A percentile compares a stretch with the other conserved stretches of the same genome.
Evolutionary conservation across 2,797 vertebrate genomes (phyloP).

Genomic region (Poeciliopsis paucimaculata): DNA sequence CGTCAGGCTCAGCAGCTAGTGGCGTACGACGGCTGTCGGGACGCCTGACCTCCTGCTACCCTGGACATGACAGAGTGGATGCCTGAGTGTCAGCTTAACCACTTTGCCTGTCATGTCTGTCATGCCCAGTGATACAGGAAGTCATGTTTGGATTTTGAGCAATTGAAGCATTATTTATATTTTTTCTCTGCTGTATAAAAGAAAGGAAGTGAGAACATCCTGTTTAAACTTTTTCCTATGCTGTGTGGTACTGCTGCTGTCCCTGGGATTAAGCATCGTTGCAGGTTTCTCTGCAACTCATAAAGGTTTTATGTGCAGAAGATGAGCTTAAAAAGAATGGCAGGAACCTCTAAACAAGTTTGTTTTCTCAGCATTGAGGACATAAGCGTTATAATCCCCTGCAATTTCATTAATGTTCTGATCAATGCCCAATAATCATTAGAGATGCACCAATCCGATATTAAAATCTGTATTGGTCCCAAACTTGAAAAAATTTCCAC

Average conservation of each 20-base stretch:
- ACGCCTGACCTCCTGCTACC: slow-evolving; percentile 66
- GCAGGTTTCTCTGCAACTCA: slow-evolving; percentile 23
- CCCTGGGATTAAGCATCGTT: slow-evolving; percentile 2
- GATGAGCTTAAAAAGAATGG: slow-evolving; percentile 35
- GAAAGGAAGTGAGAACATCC: slow-evolving; percentile 48
- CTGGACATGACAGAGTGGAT: slow-evolving; percentile 65
- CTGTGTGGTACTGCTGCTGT: slow-evolving; percentile 3
- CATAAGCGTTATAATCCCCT: background rate
- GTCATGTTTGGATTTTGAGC: slow-evolving; percentile 58
- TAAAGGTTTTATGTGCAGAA: slow-evolving; percentile 39
- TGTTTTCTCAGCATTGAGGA: slow-evolving; percentile 5
- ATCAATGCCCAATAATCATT: background rate
- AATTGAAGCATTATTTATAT: slow-evolving; percentile 49
- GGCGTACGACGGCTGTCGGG: slow-evolving; percentile 65
- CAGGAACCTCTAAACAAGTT: slow-evolving; percentile 15
- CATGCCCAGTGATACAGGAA: slow-evolving; percentile 67
- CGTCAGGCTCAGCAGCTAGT: slow-evolving; percentile 40
- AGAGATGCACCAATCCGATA: too few relatives aligned
- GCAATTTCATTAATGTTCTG: background rate
- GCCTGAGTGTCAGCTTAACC: slow-evolving; percentile 67
- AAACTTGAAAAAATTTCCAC: too few relatives aligned
- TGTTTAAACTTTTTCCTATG: slow-evolving; percentile 22
- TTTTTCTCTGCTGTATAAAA: slow-evolving; percentile 14
- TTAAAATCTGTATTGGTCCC: too few relatives aligned
- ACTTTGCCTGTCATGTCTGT: slow-evolving; percentile 76